phyloP scores from a whole-genome alignment of 1,140 invertebrate species.

The Drosophila lowei region DNA sequence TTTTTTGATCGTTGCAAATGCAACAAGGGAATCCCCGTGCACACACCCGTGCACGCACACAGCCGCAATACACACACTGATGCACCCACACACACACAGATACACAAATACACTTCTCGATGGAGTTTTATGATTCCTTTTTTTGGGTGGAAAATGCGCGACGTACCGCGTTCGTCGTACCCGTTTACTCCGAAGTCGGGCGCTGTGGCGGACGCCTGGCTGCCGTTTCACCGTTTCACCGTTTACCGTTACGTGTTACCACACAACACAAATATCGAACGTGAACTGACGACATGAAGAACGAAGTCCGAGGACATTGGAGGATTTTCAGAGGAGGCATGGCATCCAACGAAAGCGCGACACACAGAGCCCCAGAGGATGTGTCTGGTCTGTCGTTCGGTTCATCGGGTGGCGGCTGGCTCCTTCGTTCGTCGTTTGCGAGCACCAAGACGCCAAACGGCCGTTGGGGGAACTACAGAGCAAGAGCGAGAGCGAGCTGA shows the following conservation, averaged over 20 bases:
- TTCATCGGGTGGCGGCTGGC: slow-evolving; percentile 9
- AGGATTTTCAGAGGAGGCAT: too few species aligned
- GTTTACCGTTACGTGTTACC: slow-evolving; percentile 57
- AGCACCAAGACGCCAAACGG: slow-evolving; percentile 52
- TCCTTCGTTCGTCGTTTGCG: slow-evolving; percentile 5
- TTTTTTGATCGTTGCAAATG: slow-evolving; percentile 63
- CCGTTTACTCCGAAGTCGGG: slow-evolving; percentile 17
- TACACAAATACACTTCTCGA: not conserved
- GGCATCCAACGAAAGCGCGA: slow-evolving; percentile 41
- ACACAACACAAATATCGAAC: slow-evolving; percentile 82
- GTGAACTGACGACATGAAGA: slow-evolving; percentile 63
- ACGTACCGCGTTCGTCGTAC: too few species aligned
- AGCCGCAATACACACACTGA: not conserved
- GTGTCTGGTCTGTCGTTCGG: slow-evolving; percentile 38
- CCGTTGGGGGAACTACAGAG: slow-evolving; percentile 23
- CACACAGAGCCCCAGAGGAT: slow-evolving; percentile 58
- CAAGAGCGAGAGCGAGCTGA: slow-evolving; percentile 10
- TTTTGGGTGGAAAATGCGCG: too few species aligned
- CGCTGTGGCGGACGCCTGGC: slow-evolving; percentile 41
- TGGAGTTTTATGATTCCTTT: too few species aligned
- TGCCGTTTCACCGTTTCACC: slow-evolving; percentile 37
- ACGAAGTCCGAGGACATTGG: too few species aligned
- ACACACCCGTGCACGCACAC: slow-evolving; percentile 26
- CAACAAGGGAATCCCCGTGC: slow-evolving; percentile 15
- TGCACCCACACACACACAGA: slow-evolving; percentile 4